Base-by-base conservation (phyloP, 2,113 vertebrate species). In the Thryonomys swinderianus region DNA sequence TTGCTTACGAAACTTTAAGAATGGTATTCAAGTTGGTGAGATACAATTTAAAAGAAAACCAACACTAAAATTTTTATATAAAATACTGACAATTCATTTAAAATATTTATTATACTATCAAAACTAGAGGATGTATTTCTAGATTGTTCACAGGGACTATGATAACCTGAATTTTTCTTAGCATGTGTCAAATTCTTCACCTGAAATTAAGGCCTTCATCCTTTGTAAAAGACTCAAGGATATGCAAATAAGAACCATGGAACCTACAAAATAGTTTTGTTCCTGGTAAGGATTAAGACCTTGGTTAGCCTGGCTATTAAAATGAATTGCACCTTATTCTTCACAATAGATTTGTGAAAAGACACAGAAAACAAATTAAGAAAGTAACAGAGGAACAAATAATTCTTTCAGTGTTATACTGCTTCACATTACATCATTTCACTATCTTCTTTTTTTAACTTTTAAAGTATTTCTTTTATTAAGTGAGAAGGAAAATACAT, bases 381-480 rank as follows among this genome's bases (percentile, higher is more conserved):
- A 64, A 88, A 78, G 73, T 57, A 95, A 45, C 5, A 81, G 71
- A 89, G 74, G n/a, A 80, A 73, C 37, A 85, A 92, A 95, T 79
- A 84, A 12, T 71, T 59, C 2, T 95, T 90, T 93, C 91, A 67
- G 71, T 91, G 59, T 91, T 88, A 87, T 1, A 74, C 67, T 92
- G 67, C 74, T 96, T 95, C 34, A 78, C 82, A 62, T 95, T 78
- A 96, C 18, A 90, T 88, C 61, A 85, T 78, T 92, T 96, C 57
- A 95, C 93, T 86, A 64, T 89, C 88, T 95, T 92, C n/a, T 90
- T 94, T 69, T 37, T 86, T 93, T 93, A 73, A 96, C n/a, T 97
- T 96, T 94, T 23, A 79, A 93, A 95, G 95, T 92, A 71, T 76
- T 90, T 96, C 78, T 94, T 97, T 97, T 97, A 98, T 97, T 95